phyloP scores from a whole-genome alignment of 2,888 invertebrate genomes.

The Lasius platythorax region DNA sequence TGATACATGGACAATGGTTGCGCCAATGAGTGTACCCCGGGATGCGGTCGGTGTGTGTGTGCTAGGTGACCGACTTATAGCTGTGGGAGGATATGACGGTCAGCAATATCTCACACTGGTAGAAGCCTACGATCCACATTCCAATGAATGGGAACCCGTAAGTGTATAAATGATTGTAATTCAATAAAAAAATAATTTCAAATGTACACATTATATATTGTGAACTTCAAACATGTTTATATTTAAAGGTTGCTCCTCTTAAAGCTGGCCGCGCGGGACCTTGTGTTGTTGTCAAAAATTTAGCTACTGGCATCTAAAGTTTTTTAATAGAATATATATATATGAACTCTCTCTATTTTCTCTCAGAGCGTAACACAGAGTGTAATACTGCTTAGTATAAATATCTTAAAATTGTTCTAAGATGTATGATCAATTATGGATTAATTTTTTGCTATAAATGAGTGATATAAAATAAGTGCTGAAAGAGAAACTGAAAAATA shows the following conservation, averaged over 20 bases:
- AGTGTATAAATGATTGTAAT: conserved; percentile 55
- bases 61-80: conserved; percentile 93
- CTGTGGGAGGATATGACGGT: conserved; percentile 97
- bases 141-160: conserved; percentile 91
- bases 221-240: conserved; percentile 28
- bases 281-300: conserved; percentile 90
- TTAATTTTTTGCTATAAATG: conserved; percentile 5
- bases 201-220: background rate
- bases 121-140: conserved; percentile 95
- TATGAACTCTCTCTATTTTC: background rate
- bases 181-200: conserved; percentile 14
- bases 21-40: conserved; percentile 93
- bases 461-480: background rate
- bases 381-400: background rate
- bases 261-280: conserved; percentile 95
- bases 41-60: conserved; percentile 96
- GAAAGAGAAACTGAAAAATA: conserved; percentile 23
- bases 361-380: conserved; percentile 9
- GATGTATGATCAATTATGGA: conserved; percentile 11
- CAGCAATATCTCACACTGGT: conserved; percentile 94
- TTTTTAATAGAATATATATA: conserved; percentile 6
- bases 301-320: conserved; percentile 28
- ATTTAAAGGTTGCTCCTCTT: conserved; percentile 91
- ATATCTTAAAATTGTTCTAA: conserved; percentile 19
- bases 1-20: conserved; percentile 95